Evolutionary conservation across 2,797 vertebrate species (phyloP).

Genomic region (Tragopan temminckii): DNA sequence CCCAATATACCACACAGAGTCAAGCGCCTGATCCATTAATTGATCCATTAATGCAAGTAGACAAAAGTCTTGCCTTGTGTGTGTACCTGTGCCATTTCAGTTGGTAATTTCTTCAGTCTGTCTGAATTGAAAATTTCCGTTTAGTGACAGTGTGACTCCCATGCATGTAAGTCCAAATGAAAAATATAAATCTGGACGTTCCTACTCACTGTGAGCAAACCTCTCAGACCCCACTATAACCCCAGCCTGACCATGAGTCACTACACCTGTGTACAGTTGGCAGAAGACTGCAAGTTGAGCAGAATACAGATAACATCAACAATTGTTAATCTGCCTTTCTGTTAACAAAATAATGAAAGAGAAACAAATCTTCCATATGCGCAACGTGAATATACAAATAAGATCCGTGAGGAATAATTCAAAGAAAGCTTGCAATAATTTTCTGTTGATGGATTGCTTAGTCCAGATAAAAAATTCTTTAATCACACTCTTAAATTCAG

Average conservation of each 20-base stretch:
- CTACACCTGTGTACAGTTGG: not conserved
- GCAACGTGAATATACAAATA: not conserved
- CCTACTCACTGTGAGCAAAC: not conserved
- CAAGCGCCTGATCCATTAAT: not conserved
- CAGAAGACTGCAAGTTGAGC: not conserved
- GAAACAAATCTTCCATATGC: not conserved
- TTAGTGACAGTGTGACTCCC: not conserved
- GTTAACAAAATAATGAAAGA: not conserved
- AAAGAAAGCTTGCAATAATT: not conserved
- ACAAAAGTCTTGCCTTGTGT: not conserved
- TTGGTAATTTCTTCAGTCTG: not conserved
- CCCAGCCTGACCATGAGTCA: not conserved
- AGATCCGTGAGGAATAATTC: not conserved
- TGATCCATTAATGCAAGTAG: not conserved
- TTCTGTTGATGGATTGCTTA: not conserved
- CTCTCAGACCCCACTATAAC: accelerated
- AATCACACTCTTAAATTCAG: not conserved
- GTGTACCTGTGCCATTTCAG: not conserved
- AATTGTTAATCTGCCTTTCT: not conserved
- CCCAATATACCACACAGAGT: not conserved
- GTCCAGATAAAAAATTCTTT: conserved; percentile 9
- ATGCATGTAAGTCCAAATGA: not conserved
- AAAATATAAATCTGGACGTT: not conserved
- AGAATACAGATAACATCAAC: not conserved
- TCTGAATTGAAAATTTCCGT: not conserved